Evolutionary conservation across 1,140 invertebrate genomes (phyloP), one percentile per base, ranked within the genome.

Genomic region (Drosophila melanica): DNA sequence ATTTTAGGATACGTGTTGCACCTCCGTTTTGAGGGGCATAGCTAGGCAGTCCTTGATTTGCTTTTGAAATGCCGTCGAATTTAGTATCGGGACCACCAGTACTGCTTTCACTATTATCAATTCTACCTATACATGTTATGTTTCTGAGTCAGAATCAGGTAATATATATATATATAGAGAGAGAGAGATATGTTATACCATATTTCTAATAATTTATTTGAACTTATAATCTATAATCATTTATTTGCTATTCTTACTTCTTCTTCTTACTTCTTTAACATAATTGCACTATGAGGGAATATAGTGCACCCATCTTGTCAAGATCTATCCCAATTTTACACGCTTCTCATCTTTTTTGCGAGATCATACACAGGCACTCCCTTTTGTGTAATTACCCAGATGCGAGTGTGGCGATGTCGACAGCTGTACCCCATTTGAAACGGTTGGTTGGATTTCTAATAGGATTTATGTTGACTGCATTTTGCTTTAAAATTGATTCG

Each of bases 361-460:
- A 30, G 11, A 20, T 12, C 11, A 8, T 42, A 45, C 59, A 58
- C 51, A 72, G 37, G 45, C 23, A 42, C 58, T 51, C 60, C 62
- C 64, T 47, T 27, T 0, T 27, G 6, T 27, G 27, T 27, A 27
- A 41, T 14, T 51, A 30, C 20, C 10, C 16, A 39, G 20, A 33
- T 42, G 45, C 16, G 23, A 14, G 48, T 54, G 45, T 20, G 44
- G 14, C 55, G n/a, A 33, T 27, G n/a, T 16, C 23, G 5, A 48
- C 27, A 41, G n/a, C 20, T 87, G 79, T 74, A 66, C 65, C 47
- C 73, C 68, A 89, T 87, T 87, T 77, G 84, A 64, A 50, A 89
- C 69, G 84, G 73, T 87, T 84, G 85, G 75, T 79, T 82, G 73
- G 69, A 62, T 87, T 87, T 89, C 84, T 69, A 77, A 89, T 89